phyloP scores from a whole-genome alignment of 2,888 invertebrate genomes.

The Cerastoderma edule region DNA sequence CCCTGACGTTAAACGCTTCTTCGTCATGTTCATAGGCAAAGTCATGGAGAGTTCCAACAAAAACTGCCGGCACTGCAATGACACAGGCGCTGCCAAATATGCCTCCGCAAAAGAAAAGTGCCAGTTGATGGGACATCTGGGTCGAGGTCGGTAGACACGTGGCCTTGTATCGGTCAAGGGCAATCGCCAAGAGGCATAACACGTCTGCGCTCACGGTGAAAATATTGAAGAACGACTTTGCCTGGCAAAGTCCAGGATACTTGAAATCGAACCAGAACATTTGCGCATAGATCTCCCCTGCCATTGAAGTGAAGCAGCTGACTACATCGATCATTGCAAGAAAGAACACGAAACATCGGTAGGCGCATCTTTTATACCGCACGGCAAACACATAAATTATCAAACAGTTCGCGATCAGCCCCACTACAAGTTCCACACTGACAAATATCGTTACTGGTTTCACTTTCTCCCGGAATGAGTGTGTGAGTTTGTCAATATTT shows the following conservation, averaged over 20 bases:
- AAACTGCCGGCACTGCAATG: neutral
- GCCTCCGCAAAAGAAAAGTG: neutral
- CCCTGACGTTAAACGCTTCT: too few species aligned
- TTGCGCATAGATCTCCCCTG: constrained; percentile 1
- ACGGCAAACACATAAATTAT: neutral
- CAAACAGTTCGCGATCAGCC: neutral
- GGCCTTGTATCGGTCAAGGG: neutral
- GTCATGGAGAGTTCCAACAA: too few species aligned
- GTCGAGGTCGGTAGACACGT: neutral
- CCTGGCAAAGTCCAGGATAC: neutral
- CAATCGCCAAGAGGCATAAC: neutral
- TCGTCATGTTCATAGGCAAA: too few species aligned
- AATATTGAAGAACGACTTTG: neutral
- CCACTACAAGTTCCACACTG: neutral
- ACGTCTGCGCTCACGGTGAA: neutral
- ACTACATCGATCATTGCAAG: neutral
- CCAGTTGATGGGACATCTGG: neutral
- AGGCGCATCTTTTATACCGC: neutral
- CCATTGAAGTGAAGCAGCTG: neutral
- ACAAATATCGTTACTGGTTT: constrained; percentile 11
- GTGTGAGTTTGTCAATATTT: too few species aligned
- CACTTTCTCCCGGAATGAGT: neutral
- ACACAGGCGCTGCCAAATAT: neutral
- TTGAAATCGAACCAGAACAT: neutral
- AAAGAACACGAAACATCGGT: constrained; percentile 16